Evolutionary conservation across 2,113 vertebrate species (phyloP).

Genomic region (Ivindomyrus marchei): DNA sequence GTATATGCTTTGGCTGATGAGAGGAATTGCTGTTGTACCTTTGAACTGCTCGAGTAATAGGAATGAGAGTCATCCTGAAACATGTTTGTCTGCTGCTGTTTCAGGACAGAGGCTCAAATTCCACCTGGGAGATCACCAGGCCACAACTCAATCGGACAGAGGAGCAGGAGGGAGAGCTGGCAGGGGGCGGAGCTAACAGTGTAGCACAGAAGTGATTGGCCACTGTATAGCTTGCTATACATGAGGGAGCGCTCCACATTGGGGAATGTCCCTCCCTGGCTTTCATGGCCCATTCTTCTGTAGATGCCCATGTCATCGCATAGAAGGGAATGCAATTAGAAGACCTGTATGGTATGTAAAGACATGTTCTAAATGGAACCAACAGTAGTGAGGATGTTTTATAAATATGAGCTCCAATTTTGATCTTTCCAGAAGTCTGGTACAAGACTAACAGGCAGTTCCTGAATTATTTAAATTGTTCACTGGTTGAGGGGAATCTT

Average conservation of each 20-base stretch:
- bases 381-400: not conserved
- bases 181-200: not conserved
- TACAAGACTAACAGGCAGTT: not conserved
- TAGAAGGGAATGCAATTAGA: not conserved
- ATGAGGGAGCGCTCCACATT: not conserved
- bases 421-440: not conserved
- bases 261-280: not conserved
- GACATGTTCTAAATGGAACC: not conserved
- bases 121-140: slow-evolving; percentile 77
- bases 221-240: not conserved
- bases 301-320: not conserved
- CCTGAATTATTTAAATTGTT: not conserved
- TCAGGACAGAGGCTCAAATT: slow-evolving; percentile 75
- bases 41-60: not conserved
- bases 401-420: not conserved
- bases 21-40: not conserved
- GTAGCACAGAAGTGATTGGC: not conserved
- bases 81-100: slow-evolving; percentile 17
- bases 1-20: not conserved
- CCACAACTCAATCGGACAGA: slow-evolving; percentile 48
- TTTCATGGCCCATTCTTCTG: not conserved
- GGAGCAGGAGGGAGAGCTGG: not conserved
- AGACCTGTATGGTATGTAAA: not conserved
- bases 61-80: not conserved
- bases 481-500: not conserved